phyloP scores from a whole-genome alignment of 2,888 invertebrate species.

The Meandrusa payeni region DNA sequence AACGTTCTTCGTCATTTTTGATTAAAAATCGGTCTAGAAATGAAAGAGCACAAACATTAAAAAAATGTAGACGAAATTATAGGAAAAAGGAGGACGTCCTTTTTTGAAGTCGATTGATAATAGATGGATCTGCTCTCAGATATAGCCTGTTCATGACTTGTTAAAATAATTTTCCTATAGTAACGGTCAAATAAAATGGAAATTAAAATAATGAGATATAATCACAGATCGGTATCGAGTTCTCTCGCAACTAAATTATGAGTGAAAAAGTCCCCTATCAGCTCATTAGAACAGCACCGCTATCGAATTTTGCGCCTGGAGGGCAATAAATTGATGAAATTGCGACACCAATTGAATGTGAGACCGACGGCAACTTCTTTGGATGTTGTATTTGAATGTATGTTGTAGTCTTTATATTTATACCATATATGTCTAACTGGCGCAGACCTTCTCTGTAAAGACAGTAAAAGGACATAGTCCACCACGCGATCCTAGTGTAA shows the following conservation, averaged over 20 bases:
- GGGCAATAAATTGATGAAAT: constrained; percentile 54
- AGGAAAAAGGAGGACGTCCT: too few species aligned
- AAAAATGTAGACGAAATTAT: too few species aligned
- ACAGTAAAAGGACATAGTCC: too few species aligned
- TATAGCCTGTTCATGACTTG: too few species aligned
- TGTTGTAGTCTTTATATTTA: too few species aligned
- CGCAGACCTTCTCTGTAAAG: too few species aligned
- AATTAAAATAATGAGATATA: constrained; percentile 19
- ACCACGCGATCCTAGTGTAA: too few species aligned
- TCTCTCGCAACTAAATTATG: constrained; percentile 20
- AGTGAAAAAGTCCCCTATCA: constrained; percentile 27
- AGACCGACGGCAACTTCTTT: constrained; percentile 36
- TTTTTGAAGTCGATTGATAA: too few species aligned
- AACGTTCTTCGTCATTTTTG: neutral
- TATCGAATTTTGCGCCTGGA: constrained; percentile 45
- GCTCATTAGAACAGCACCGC: constrained; percentile 28
- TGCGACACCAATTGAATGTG: constrained; percentile 54
- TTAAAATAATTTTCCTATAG: constrained; percentile 1
- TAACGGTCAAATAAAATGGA: constrained; percentile 7
- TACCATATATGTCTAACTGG: too few species aligned
- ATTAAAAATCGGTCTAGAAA: too few species aligned
- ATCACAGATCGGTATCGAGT: constrained; percentile 21
- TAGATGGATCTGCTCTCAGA: too few species aligned
- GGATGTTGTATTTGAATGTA: constrained; percentile 14
- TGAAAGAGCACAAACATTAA: too few species aligned